Base-by-base conservation (phyloP, 2,113 vertebrate species). In the Ardeotis arabs region DNA sequence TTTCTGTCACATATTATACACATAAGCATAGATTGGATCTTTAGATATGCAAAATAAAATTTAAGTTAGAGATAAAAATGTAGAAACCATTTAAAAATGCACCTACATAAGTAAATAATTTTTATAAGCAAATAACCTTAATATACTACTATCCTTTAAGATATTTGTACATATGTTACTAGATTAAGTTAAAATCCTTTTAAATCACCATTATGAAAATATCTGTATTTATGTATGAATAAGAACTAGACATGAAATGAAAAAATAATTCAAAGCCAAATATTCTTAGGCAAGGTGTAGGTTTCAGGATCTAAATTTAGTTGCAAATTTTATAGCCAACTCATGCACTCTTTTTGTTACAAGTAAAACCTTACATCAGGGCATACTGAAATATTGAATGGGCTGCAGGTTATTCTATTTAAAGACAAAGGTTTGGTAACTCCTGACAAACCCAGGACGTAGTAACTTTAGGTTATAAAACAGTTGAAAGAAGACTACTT, bases 21-120 rank as follows among this genome's bases (percentile, higher is more conserved):
- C 0, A 0, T 25, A 76, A 56, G 4, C 7, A 39, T 10, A 47
- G 6, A 5, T 27, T 72, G 13, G 3, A 28, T 68, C 14, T 79
- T 44, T 25, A 5, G 4, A 59, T 55, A 50, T 21, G 8, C 2
- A 60, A 82, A 92, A 37, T 19, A 3, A 75, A 75, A 84, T 59
- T 25, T 14, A 55, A 53, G 6, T 49, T 39, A 28, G 21, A 73
- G 29, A 18, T 27, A 44, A 53, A 76, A 91, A 58, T 5, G 4
- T 7, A 56, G 60, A 72, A 63, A 14, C 0, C 0, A 45, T 87
- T 55, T 50, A 4, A 64, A 79, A 83, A 4, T 24, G 1, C 12
- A 58, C 8, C 3, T 18, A 44, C 12, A 27, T n/a, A 39, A 90
- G 8, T 4, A 90, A 92, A 45, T 31, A n/a, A 0, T 4, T 70